phyloP scores from a whole-genome alignment of 2,113 vertebrate species.

The Mandrillus leucophaeus region DNA sequence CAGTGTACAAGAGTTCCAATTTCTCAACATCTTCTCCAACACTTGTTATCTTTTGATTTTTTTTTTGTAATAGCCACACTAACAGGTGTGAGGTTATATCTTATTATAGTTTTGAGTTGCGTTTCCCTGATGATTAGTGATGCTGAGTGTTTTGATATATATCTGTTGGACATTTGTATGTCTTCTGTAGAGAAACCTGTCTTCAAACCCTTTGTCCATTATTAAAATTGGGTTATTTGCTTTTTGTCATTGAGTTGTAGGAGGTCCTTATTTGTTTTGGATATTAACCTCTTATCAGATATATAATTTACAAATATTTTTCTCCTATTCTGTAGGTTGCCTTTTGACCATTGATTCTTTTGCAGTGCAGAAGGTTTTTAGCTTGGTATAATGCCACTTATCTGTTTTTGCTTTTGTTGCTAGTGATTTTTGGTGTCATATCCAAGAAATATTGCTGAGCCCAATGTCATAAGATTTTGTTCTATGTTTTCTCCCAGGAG shows the following conservation, averaged over 20 bases:
- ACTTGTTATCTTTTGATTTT: background rate
- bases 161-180: background rate
- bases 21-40: background rate
- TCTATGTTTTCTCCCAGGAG: background rate
- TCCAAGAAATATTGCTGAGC: background rate
- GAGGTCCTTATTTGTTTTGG: background rate
- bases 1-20: background rate
- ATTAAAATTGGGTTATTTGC: background rate
- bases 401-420: background rate
- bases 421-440: background rate
- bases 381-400: background rate
- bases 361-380: background rate
- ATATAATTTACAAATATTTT: background rate
- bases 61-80: background rate
- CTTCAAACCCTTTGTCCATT: no score
- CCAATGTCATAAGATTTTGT: background rate
- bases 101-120: background rate
- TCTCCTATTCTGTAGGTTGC: background rate
- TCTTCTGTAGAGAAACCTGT: background rate
- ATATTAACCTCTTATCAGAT: background rate
- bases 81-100: background rate
- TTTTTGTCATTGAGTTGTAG: background rate
- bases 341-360: background rate
- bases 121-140: background rate
- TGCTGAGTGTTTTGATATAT: background rate